phyloP scores from a whole-genome alignment of 2,113 vertebrate species.

The Notarius quadriscutis region DNA sequence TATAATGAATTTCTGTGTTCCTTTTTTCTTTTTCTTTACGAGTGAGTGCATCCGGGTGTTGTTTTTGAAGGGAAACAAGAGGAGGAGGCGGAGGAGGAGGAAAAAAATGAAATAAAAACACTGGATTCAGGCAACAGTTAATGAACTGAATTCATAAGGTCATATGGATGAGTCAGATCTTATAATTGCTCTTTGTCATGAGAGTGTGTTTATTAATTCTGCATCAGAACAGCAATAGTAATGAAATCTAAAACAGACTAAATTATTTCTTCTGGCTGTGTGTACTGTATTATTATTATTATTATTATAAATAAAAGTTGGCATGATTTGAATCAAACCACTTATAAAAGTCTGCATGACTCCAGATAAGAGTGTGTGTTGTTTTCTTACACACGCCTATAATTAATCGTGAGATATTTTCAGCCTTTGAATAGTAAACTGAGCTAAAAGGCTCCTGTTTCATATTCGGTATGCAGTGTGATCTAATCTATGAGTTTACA shows the following conservation, averaged over 20 bases:
- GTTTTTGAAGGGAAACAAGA: constrained; percentile 41
- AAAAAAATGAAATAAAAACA: neutral
- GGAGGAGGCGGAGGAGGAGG: neutral
- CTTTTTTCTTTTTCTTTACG: constrained; percentile 53
- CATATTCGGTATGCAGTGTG: neutral
- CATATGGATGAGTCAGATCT: neutral
- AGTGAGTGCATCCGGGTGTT: constrained; percentile 67
- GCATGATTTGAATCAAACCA: constrained; percentile 28
- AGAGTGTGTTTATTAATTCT: constrained; percentile 5
- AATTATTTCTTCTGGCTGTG: neutral
- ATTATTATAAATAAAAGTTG: neutral
- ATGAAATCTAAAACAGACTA: neutral
- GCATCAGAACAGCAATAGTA: neutral
- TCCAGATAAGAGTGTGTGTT: constrained; percentile 36
- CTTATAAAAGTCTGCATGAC: constrained; percentile 24
- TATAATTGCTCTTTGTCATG: neutral
- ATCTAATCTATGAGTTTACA: neutral
- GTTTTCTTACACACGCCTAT: constrained; percentile 10
- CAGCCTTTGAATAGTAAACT: neutral
- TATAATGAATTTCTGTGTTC: constrained; percentile 68
- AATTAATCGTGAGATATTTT: constrained; percentile 33
- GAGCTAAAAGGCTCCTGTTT: neutral
- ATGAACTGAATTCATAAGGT: constrained; percentile 18
- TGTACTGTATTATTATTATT: neutral
- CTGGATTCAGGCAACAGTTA: constrained; percentile 6